These are phyloP conservation scores for Drosophila aff. DNA, from an alignment of 1,140 invertebrate species.

Conservation along the genomic window DNA sequence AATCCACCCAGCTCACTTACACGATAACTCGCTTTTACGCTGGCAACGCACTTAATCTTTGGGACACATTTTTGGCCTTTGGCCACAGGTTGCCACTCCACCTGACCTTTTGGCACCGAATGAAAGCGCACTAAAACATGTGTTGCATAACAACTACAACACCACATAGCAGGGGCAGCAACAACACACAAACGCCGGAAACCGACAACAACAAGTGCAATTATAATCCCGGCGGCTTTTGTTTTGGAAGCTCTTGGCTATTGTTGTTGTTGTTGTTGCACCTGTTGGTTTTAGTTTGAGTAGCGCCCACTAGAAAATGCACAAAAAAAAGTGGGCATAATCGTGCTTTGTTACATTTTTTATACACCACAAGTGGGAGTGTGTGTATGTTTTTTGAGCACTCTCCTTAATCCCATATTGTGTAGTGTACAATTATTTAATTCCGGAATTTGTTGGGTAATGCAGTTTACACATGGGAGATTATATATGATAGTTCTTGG, in stretches of 20 bases:
- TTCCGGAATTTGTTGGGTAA: slow-evolving; percentile 3
- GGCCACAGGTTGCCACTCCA: slow-evolving; percentile 64
- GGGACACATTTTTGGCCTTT: slow-evolving; percentile 55
- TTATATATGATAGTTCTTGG: background rate
- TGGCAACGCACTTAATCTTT: slow-evolving; percentile 70
- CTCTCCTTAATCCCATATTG: background rate
- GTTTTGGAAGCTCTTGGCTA: slow-evolving; percentile 17
- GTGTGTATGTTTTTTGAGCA: background rate
- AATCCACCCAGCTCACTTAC: slow-evolving; percentile 18
- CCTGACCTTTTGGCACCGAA: slow-evolving; percentile 49
- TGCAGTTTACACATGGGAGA: background rate
- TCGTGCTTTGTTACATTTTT: slow-evolving; percentile 36
- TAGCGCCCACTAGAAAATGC: slow-evolving; percentile 32
- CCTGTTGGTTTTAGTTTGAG: slow-evolving; percentile 42
- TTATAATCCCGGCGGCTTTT: slow-evolving; percentile 49
- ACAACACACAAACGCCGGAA: slow-evolving; percentile 12
- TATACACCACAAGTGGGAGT: background rate
- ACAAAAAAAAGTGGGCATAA: slow-evolving; percentile 22
- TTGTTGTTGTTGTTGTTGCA: slow-evolving; percentile 9
- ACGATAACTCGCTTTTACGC: slow-evolving; percentile 20
- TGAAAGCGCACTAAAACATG: slow-evolving; percentile 44
- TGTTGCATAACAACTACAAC: slow-evolving; percentile 38
- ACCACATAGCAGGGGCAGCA: background rate
- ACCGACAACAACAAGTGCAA: slow-evolving; percentile 44
- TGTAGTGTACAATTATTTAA: background rate